Evolutionary conservation across 2,888 invertebrate genomes (phyloP).

Genomic region (Tetramorium bicarinatum): DNA sequence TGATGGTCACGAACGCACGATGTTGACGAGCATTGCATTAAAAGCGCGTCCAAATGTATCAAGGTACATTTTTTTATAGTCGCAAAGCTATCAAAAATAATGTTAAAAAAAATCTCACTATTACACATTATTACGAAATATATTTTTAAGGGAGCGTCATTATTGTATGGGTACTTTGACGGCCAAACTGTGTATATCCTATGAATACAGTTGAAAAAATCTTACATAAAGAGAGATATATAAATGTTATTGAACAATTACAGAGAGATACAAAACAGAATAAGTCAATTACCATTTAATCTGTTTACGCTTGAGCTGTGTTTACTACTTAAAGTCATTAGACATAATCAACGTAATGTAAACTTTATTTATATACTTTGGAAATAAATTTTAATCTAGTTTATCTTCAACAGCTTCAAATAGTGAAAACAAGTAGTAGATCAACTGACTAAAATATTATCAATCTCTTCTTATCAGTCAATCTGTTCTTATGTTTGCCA

Average conservation of each 20-base stretch:
- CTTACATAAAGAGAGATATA: not conserved
- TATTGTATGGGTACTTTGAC: not conserved
- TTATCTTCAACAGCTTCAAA: not conserved
- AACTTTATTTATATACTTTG: not conserved
- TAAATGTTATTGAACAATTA: not conserved
- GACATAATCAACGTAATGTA: not conserved
- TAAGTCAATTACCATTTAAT: not conserved
- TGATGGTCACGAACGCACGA: not conserved
- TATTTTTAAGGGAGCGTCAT: not conserved
- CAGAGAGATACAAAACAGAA: not conserved
- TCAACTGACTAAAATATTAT: not conserved
- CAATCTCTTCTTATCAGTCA: not conserved
- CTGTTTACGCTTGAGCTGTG: not conserved
- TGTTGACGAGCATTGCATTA: not conserved
- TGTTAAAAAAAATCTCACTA: not conserved
- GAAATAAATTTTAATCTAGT: not conserved
- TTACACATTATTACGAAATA: not conserved
- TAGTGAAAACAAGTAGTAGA: not conserved
- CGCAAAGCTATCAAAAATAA: not conserved
- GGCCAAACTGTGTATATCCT: not conserved
- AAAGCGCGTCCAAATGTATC: not conserved
- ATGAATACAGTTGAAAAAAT: not conserved
- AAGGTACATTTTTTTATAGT: not conserved
- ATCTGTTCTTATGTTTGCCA: not conserved
- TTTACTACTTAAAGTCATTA: not conserved